Percentiles rank a stretch among this genome's conserved stretches.
Evolutionary conservation across 2,113 vertebrate genomes (phyloP).

Genomic region (Brienomyrus longianalis): DNA sequence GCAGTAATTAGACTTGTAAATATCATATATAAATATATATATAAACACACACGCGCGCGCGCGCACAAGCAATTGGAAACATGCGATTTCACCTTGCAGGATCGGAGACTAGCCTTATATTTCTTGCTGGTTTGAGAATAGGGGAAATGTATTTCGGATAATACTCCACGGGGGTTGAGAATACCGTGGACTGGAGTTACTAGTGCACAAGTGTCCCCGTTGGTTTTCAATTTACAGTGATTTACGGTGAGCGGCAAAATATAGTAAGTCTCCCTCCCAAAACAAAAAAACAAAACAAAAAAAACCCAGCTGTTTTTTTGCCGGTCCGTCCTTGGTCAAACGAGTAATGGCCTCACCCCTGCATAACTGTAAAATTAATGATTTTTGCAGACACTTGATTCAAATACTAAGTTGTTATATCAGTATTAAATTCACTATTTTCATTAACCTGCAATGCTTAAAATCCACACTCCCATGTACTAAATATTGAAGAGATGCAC

Average conservation of each 20-base stretch:
- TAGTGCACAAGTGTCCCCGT: not conserved
- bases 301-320: not conserved
- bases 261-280: not conserved
- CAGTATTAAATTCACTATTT: not conserved
- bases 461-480: not conserved
- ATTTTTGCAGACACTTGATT: not conserved
- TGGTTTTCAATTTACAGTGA: not conserved
- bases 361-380: not conserved
- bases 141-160: not conserved
- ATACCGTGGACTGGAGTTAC: not conserved
- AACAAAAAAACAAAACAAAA: too few relatives aligned
- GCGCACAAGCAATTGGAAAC: not conserved
- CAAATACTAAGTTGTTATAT: not conserved
- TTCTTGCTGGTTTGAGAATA: not conserved
- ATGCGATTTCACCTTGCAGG: not conserved
- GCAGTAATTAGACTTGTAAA: not conserved
- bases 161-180: not conserved
- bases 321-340: not conserved
- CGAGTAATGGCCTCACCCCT: not conserved
- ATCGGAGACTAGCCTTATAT: not conserved
- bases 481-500: not conserved
- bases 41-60: too few relatives aligned
- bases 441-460: not conserved
- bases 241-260: not conserved
- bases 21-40: not conserved